Base-by-base conservation (phyloP, 2,797 vertebrate species). In the Poecilia gillii region DNA sequence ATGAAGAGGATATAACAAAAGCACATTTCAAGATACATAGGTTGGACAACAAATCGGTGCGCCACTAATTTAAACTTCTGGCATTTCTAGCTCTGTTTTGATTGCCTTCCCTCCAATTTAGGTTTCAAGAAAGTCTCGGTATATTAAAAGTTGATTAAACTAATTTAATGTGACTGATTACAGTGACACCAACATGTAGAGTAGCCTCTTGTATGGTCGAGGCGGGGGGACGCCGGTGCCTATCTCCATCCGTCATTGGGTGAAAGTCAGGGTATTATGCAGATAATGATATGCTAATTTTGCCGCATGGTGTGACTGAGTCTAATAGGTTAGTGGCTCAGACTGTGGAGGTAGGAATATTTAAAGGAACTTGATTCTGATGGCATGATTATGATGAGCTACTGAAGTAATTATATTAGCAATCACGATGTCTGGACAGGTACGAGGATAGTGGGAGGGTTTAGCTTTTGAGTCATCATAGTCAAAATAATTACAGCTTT, bases 401-500 rank as follows among this genome's bases (percentile, higher is more conserved):
- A 20, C 23, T 39, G 20, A 41, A 6, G 20, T 68, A 25, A 25
- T 41, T 41, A 41, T 12, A 68, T 68, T 45, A 28, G 41, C 25
- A 45, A 71, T 45, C 39, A 45, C 25, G n/a, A 71, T n/a, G 25
- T 45, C 23, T 70, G 9, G n/a, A 28, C 23, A 43, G 68, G 39
- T 71, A 16, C 3, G 14, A 71, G 9, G 25, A 71, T 25, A 45
- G 12, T 71, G 12, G 25, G 41, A 45, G 23, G 39, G 41, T 43
- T 71, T 45, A 13, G 41, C n/a, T 45, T n/a, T 71, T 28, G 68
- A 71, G 41, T 71, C 68, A 13, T 41, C 39, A 71, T 45, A 45
- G 39, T 71, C 23, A 71, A 45, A 45, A 45, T 71, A 71, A 71
- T 71, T 71, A 45, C 68, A 71, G 68, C 25, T 28, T 28, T 53